These are phyloP conservation scores for Ginglymostoma cirratum DNA, from an alignment of 2,113 vertebrate species.

Conservation along the genomic window DNA sequence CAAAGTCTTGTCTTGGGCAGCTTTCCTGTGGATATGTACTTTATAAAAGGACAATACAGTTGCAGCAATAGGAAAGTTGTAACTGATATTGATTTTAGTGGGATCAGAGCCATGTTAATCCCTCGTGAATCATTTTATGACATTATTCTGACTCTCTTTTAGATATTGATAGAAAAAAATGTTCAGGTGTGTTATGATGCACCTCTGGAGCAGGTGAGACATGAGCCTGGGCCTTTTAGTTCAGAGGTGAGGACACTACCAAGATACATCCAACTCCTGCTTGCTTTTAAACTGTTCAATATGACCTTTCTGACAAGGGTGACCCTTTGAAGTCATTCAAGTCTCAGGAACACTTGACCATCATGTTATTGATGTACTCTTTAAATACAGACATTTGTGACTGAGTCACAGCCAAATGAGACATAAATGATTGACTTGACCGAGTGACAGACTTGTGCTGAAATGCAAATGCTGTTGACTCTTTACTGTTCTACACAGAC, in stretches of 20 bases:
- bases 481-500: background rate
- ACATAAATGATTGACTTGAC: background rate
- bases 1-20: background rate
- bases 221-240: too few relatives aligned
- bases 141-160: too few relatives aligned
- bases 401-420: background rate
- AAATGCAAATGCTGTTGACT: background rate
- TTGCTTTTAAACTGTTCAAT: background rate
- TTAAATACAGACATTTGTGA: background rate
- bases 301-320: background rate
- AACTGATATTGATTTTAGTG: background rate
- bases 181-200: too few relatives aligned
- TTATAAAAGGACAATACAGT: background rate
- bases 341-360: background rate
- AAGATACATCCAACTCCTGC: background rate
- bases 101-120: background rate
- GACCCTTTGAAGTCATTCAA: background rate
- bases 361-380: background rate
- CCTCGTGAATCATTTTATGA: background rate
- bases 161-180: too few relatives aligned
- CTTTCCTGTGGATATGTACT: background rate
- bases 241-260: too few relatives aligned
- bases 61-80: background rate
- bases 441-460: background rate
- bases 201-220: too few relatives aligned